Evolutionary conservation across 2,113 vertebrate genomes (phyloP).

Genomic region (Thymallus thymallus): DNA sequence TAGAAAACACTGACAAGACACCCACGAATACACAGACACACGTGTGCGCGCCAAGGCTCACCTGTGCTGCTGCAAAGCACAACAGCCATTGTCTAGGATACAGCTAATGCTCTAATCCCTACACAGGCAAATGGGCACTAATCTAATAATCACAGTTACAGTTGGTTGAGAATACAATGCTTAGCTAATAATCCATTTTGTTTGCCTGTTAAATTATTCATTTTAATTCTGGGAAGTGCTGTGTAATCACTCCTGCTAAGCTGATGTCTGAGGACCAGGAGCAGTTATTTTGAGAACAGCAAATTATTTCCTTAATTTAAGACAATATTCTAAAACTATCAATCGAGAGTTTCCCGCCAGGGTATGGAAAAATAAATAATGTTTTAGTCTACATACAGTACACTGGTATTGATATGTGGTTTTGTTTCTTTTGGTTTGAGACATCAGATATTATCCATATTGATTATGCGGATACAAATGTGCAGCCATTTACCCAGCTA

Average conservation of each 20-base stretch:
- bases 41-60: constrained; percentile 26
- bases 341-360: no score
- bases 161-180: constrained; percentile 37
- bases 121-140: constrained; percentile 40
- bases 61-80: constrained; percentile 19
- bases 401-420: no score
- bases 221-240: constrained; percentile 13
- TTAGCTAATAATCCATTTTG: constrained; percentile 54
- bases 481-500: neutral
- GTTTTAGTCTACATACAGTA: no score
- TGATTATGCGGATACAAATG: neutral
- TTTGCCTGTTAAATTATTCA: constrained; percentile 48
- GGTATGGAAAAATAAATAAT: no score
- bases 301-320: no score
- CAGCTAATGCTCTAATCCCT: constrained; percentile 40
- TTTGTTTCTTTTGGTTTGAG: neutral
- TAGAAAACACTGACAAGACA: constrained; percentile 2
- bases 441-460: constrained; percentile 1
- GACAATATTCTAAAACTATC: no score
- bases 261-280: constrained; percentile 1
- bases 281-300: neutral
- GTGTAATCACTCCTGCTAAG: constrained; percentile 5
- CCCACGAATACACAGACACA: constrained; percentile 25
- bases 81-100: constrained; percentile 17
- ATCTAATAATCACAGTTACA: constrained; percentile 47